These are phyloP conservation scores for Apamea anceps DNA, from an alignment of 2,888 invertebrate species.

Conservation along the genomic window DNA sequence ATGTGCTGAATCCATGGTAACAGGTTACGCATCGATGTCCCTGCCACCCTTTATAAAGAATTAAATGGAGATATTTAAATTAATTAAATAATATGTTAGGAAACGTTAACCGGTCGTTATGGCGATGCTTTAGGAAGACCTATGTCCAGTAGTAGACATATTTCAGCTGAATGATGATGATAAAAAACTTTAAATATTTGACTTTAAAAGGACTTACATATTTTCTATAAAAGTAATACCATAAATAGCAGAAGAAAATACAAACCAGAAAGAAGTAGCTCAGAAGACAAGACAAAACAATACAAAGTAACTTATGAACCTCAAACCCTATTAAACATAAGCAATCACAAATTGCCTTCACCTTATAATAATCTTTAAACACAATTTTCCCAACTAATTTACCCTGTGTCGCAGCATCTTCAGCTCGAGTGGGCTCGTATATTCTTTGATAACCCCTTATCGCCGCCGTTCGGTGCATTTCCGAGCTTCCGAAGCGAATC, in stretches of 20 bases:
- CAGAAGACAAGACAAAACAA: constrained; percentile 1
- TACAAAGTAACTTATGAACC: constrained; percentile 6
- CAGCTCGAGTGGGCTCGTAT: constrained; percentile 68
- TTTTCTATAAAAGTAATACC: not conserved
- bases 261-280: not conserved
- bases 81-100: no score
- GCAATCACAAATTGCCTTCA: constrained; percentile 50
- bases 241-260: no score
- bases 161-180: not conserved
- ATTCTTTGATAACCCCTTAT: constrained; percentile 83
- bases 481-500: constrained; percentile 62
- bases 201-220: not conserved
- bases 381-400: constrained; percentile 57
- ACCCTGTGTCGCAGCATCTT: constrained; percentile 60
- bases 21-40: no score
- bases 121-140: not conserved
- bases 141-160: not conserved
- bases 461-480: constrained; percentile 73
- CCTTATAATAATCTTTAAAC: constrained; percentile 49
- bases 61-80: no score
- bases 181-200: not conserved
- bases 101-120: not conserved
- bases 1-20: no score
- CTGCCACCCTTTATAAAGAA: no score
- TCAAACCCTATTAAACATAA: constrained; percentile 20